Conservation (phyloP, 2,797 vertebrate genomes). For the Pipistrellus pygmaeus region DNA sequence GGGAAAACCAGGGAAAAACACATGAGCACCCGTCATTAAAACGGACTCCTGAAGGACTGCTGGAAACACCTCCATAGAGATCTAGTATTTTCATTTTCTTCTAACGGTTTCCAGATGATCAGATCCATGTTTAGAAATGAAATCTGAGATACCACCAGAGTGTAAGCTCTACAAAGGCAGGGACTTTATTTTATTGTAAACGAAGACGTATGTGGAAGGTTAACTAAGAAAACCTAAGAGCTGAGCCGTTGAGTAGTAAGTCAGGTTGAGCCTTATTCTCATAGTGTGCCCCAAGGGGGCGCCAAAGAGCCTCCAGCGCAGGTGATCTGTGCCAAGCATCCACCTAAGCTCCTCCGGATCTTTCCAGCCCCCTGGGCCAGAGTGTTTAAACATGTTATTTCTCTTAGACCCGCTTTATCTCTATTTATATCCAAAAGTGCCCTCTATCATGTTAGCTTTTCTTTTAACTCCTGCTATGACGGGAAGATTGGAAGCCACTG, state of each 20-base stretch:
- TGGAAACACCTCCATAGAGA: neutral
- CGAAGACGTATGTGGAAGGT: neutral
- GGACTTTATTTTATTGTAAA: neutral
- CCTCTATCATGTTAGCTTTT: neutral
- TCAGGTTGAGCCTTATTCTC: neutral
- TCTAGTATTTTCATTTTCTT: neutral
- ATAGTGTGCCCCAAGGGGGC: neutral
- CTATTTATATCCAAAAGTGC: neutral
- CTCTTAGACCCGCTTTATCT: neutral
- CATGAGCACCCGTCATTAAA: neutral
- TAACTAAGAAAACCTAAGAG: neutral
- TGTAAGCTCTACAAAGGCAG: neutral
- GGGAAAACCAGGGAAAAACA: neutral
- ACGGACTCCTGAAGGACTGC: neutral
- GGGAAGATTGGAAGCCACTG: neutral
- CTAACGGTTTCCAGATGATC: neutral
- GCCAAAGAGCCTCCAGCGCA: neutral
- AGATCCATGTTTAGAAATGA: neutral
- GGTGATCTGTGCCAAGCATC: neutral
- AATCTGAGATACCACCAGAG: neutral
- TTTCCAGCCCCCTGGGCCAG: neutral
- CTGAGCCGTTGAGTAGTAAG: neutral
- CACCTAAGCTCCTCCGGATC: fast-evolving
- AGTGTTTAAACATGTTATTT: neutral
- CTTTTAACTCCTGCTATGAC: neutral